A percentile compares a stretch with the other conserved stretches of the same genome.
Conservation (phyloP, 2,888 invertebrate genomes). For the Drosophila acutilabella region DNA sequence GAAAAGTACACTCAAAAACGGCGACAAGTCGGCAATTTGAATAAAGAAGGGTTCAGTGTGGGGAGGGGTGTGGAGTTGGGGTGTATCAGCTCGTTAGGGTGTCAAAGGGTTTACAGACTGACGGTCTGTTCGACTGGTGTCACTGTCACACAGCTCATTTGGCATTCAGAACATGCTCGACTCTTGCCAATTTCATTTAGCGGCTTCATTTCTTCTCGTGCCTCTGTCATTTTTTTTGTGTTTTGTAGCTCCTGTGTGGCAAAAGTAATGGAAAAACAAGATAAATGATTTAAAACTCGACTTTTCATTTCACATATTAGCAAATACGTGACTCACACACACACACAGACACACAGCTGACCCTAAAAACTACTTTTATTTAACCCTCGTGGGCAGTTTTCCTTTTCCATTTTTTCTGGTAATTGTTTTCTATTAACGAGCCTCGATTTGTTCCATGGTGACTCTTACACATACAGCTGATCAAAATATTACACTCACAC, state of each 20-base stretch:
- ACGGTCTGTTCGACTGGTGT: conserved; percentile 41
- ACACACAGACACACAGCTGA: conserved; percentile 29
- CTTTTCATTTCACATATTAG: conserved; percentile 81
- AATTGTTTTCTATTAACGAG: conserved; percentile 77
- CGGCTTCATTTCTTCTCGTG: conserved; percentile 65
- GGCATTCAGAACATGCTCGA: conserved; percentile 71
- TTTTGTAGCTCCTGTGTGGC: neutral
- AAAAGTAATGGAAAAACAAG: conserved; percentile 70
- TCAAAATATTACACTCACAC: conserved; percentile 63
- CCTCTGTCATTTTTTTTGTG: conserved; percentile 67
- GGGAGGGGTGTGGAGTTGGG: neutral
- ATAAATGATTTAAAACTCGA: conserved; percentile 79
- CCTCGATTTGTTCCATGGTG: conserved; percentile 72
- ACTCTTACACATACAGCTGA: conserved; percentile 64
- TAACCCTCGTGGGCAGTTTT: conserved; percentile 39
- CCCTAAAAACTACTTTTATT: conserved; percentile 44
- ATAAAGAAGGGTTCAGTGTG: conserved; percentile 39
- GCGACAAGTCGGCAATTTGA: conserved; percentile 63
- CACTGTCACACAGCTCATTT: conserved; percentile 78
- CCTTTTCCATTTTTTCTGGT: conserved; percentile 17
- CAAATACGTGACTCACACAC: conserved; percentile 66
- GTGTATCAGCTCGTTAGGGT: conserved; percentile 24
- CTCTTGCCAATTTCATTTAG: conserved; percentile 69
- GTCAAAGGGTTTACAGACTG: conserved; percentile 62
- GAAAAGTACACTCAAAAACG: conserved; percentile 77